Evolutionary conservation across 1,140 invertebrate species (phyloP).

Genomic region (Andricus grossulariae): DNA sequence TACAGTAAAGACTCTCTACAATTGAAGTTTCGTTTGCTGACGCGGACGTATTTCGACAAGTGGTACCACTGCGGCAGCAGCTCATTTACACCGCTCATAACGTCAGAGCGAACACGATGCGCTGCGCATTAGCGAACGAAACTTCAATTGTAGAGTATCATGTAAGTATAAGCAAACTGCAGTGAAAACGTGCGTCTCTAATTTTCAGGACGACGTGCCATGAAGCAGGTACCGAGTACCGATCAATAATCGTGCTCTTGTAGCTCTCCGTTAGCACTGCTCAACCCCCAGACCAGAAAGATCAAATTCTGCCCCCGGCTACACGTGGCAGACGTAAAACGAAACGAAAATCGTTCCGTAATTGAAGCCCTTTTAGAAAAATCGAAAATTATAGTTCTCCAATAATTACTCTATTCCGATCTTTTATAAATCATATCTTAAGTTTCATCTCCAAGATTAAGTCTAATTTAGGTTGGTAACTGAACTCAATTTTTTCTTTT

Average conservation of each 20-base stretch:
- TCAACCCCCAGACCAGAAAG: constrained; percentile 17
- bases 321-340: constrained; percentile 20
- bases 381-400: constrained; percentile 21
- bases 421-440: neutral
- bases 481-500: no score
- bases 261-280: constrained; percentile 53
- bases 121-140: no score
- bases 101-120: no score
- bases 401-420: constrained; percentile 19
- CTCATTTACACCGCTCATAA: no score
- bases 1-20: constrained; percentile 46
- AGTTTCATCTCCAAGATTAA: neutral
- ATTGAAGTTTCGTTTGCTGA: no score
- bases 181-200: constrained; percentile 50
- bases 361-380: constrained; percentile 28
- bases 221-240: constrained; percentile 56
- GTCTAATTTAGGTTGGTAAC: no score
- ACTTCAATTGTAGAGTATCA: no score
- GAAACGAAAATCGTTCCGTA: constrained; percentile 28
- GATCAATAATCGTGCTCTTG: constrained; percentile 65
- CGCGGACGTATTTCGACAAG: no score
- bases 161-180: constrained; percentile 33
- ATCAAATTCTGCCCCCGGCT: constrained; percentile 26
- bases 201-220: constrained; percentile 33
- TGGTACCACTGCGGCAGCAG: no score